Conservation (phyloP, 2,797 vertebrate species). For the Propithecus deckenii region DNA sequence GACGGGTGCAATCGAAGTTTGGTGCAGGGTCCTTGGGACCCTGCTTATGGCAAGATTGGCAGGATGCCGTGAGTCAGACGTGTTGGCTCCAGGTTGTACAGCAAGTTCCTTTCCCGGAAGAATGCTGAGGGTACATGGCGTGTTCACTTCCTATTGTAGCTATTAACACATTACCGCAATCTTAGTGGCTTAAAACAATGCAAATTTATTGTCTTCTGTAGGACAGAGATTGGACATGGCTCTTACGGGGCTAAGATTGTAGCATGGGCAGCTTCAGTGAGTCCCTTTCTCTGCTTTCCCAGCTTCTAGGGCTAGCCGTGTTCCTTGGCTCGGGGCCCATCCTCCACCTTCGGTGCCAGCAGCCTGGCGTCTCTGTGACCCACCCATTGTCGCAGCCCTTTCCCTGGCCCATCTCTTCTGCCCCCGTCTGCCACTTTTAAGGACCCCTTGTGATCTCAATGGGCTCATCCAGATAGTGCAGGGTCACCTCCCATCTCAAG, state of each 20-base stretch:
- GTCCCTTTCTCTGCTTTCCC: background rate
- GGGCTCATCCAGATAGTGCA: background rate
- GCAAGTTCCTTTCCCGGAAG: background rate
- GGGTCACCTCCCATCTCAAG: too few relatives aligned
- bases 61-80: accelerated
- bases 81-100: background rate
- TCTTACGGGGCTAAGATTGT: background rate
- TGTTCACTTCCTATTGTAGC: accelerated
- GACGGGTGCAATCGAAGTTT: background rate
- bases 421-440: background rate
- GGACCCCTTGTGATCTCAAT: accelerated
- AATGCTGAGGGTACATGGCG: accelerated
- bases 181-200: background rate
- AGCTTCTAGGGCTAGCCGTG: accelerated
- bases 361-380: accelerated
- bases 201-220: accelerated
- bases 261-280: accelerated
- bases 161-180: accelerated
- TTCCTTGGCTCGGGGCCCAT: background rate
- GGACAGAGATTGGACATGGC: background rate
- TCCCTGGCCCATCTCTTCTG: background rate
- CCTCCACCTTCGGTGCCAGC: accelerated
- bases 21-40: accelerated
- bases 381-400: accelerated
- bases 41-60: accelerated